Conservation (phyloP, 2,888 invertebrate species). For the Ceramica pisi region DNA sequence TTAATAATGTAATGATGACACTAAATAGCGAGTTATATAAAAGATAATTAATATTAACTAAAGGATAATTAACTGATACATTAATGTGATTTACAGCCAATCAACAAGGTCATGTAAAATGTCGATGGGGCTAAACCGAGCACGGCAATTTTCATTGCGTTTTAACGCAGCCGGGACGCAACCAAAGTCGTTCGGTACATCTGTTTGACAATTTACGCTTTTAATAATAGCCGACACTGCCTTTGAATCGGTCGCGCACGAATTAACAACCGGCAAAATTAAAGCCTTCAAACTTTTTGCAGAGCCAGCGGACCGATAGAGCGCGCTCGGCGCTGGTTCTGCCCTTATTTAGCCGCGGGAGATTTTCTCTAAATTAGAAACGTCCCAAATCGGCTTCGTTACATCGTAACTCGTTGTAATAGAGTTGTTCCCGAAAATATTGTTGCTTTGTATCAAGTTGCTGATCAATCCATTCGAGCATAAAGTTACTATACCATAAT, state of each 20-base stretch:
- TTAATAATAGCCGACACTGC: conserved; percentile 88
- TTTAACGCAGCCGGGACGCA: conserved; percentile 82
- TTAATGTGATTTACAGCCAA: conserved; percentile 56
- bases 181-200: conserved; percentile 86
- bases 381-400: conserved; percentile 70
- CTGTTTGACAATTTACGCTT: conserved; percentile 90
- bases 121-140: conserved; percentile 69
- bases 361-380: conserved; percentile 79
- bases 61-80: conserved; percentile 20
- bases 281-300: conserved; percentile 88
- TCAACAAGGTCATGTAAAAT: conserved; percentile 65
- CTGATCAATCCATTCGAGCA: conserved; percentile 53
- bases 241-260: conserved; percentile 88
- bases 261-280: conserved; percentile 89
- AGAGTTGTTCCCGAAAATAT: conserved; percentile 63
- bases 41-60: background rate
- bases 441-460: conserved; percentile 53
- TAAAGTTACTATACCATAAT: conserved; percentile 46
- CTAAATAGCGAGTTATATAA: background rate
- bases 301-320: conserved; percentile 76
- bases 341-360: conserved; percentile 75
- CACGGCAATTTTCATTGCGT: conserved; percentile 82
- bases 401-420: conserved; percentile 65
- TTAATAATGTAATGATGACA: background rate
- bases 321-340: conserved; percentile 71